phyloP scores from a whole-genome alignment of 2,888 invertebrate species.

The Blastobasis adustella region DNA sequence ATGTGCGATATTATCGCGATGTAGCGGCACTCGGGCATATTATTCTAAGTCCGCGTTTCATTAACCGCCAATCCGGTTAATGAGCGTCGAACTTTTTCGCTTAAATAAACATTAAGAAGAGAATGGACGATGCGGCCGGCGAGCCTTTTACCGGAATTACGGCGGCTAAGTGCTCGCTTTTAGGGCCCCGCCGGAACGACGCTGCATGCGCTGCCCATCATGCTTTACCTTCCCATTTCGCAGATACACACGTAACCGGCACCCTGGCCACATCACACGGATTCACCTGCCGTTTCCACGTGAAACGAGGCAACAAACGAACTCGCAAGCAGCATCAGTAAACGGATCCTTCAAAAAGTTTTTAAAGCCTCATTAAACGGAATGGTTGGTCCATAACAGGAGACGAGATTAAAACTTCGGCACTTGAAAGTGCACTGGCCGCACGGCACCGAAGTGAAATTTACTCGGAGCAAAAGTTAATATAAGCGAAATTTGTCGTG shows the following conservation, averaged over 20 bases:
- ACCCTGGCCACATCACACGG: too few species aligned
- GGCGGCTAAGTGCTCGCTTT: slow-evolving; percentile 44
- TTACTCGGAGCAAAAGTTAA: slow-evolving; percentile 68
- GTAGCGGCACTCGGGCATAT: slow-evolving; percentile 30
- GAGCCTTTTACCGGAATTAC: slow-evolving; percentile 67
- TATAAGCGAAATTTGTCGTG: slow-evolving; percentile 69
- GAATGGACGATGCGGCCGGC: slow-evolving; percentile 46
- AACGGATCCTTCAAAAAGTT: slow-evolving; percentile 3
- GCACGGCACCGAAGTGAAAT: slow-evolving; percentile 53
- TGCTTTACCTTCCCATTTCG: slow-evolving; percentile 14
- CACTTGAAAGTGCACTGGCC: slow-evolving; percentile 64
- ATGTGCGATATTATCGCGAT: slow-evolving; percentile 53
- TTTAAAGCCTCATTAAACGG: slow-evolving; percentile 25
- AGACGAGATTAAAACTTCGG: slow-evolving; percentile 61
- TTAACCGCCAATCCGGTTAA: slow-evolving; percentile 61
- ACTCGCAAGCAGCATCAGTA: too few species aligned
- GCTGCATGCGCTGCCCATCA: slow-evolving; percentile 4
- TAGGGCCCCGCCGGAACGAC: too few species aligned
- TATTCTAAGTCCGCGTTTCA: slow-evolving; percentile 52
- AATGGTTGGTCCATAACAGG: slow-evolving; percentile 20
- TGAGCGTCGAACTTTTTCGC: slow-evolving; percentile 63
- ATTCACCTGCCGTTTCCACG: too few species aligned
- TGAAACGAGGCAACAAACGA: too few species aligned
- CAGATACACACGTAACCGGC: slow-evolving; percentile 4
- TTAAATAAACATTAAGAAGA: slow-evolving; percentile 67